Evolutionary conservation across 2,113 vertebrate genomes (phyloP).

Genomic region (Phrynocephalus versicolor): DNA sequence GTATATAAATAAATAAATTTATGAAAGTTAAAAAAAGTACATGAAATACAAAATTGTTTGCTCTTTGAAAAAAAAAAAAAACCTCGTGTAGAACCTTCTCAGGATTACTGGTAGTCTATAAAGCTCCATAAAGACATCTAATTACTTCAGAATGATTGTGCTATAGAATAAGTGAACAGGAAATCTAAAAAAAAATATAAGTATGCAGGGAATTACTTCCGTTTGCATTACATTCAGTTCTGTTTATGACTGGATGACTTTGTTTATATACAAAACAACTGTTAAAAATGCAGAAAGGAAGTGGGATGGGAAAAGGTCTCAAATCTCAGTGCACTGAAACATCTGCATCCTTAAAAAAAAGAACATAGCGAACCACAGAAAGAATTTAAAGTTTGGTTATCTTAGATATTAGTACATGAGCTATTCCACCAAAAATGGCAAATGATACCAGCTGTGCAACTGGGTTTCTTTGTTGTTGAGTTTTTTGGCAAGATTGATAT

Average conservation of each 20-base stretch:
- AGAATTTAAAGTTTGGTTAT: not conserved
- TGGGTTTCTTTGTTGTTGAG: too few relatives aligned
- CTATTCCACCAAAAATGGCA: too few relatives aligned
- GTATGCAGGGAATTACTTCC: slow-evolving; percentile 44
- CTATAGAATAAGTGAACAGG: slow-evolving; percentile 33
- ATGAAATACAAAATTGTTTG: not conserved
- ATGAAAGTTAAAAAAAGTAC: too few relatives aligned
- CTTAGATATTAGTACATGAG: too few relatives aligned
- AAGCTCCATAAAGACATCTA: not conserved
- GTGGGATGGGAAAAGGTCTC: not conserved
- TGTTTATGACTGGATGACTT: slow-evolving; percentile 59
- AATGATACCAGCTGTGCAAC: too few relatives aligned
- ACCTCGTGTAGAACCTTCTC: not conserved
- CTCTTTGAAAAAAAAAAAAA: not conserved
- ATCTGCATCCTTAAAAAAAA: slow-evolving; percentile 10
- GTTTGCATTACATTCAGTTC: slow-evolving; percentile 33
- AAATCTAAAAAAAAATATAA: slow-evolving; percentile 50
- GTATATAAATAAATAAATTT: too few relatives aligned
- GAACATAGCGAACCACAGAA: not conserved
- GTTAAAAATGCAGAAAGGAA: slow-evolving; percentile 41
- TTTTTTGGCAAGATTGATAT: too few relatives aligned
- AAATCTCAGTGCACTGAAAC: slow-evolving; percentile 11
- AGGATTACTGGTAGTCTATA: not conserved
- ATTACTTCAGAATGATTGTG: slow-evolving; percentile 37
- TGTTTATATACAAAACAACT: slow-evolving; percentile 57